Evolutionary conservation across 2,888 invertebrate genomes (phyloP).

Genomic region (Drosophila leonis): DNA sequence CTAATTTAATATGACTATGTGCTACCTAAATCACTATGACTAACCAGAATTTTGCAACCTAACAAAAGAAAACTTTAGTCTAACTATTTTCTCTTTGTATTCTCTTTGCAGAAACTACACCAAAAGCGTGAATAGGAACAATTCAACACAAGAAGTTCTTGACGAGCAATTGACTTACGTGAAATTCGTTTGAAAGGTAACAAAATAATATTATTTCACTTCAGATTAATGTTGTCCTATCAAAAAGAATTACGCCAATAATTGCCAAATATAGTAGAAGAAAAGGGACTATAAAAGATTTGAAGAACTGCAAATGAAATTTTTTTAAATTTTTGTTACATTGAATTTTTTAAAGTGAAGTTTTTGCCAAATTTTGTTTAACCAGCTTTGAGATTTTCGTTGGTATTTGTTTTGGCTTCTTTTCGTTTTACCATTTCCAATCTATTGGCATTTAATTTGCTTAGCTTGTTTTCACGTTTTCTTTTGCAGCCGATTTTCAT

Average conservation of each 20-base stretch:
- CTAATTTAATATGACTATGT: not conserved
- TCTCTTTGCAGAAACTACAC: slow-evolving; percentile 31
- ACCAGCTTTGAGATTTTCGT: not conserved
- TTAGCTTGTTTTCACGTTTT: slow-evolving; percentile 31
- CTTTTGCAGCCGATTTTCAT: slow-evolving; percentile 4
- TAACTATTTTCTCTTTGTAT: not conserved
- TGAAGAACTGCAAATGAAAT: not conserved
- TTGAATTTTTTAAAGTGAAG: not conserved
- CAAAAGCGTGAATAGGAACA: slow-evolving; percentile 1
- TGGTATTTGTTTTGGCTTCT: slow-evolving; percentile 8
- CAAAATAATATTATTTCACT: not conserved
- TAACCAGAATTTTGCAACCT: too few relatives aligned
- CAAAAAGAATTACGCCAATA: too few relatives aligned
- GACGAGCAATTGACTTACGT: slow-evolving; percentile 21
- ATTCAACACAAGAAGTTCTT: not conserved
- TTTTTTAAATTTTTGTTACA: not conserved
- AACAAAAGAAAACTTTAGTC: too few relatives aligned
- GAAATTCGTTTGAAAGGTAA: slow-evolving; percentile 29
- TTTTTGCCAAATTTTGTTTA: not conserved
- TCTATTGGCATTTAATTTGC: slow-evolving; percentile 44
- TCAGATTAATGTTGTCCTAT: not conserved
- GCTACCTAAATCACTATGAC: not conserved
- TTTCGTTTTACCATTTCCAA: slow-evolving; percentile 3
- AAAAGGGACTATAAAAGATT: too few relatives aligned
- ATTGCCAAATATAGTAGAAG: too few relatives aligned